phyloP scores from a whole-genome alignment of 2,113 vertebrate species.

The Phylloscopus trochiloides region DNA sequence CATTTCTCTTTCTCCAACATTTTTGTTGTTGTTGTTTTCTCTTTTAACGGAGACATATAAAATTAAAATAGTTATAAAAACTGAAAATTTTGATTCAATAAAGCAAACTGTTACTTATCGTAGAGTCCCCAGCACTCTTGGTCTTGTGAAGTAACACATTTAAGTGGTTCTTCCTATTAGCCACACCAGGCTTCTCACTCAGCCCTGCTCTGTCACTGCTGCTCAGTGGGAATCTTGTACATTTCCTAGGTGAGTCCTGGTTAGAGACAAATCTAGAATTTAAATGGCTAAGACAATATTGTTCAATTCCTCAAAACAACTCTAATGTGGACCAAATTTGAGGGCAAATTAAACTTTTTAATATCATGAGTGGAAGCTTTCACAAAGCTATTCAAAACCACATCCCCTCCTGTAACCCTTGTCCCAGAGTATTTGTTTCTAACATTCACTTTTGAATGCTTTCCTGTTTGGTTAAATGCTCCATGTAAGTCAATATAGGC shows the following conservation, averaged over 20 bases:
- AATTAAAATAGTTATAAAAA: not conserved
- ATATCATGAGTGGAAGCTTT: not conserved
- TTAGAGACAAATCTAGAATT: not conserved
- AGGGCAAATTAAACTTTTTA: not conserved
- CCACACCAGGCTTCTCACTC: not conserved
- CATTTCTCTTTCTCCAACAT: not conserved
- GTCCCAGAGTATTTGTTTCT: not conserved
- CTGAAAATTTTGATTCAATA: not conserved
- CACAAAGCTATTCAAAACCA: not conserved
- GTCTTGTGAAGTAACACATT: not conserved
- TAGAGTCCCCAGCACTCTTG: not conserved
- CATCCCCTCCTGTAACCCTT: not conserved
- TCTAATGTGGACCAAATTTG: not conserved
- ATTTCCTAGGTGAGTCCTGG: not conserved
- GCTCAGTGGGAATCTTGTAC: not conserved
- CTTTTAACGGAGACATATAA: not conserved
- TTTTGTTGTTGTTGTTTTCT: not conserved
- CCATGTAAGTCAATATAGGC: not conserved
- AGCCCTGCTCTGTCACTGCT: not conserved
- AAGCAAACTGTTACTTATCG: not conserved
- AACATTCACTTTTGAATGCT: not conserved
- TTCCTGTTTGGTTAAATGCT: not conserved
- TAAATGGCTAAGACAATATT: not conserved
- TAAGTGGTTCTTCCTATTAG: not conserved
- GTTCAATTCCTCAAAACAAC: not conserved